Evolutionary conservation across 2,797 vertebrate species (phyloP).

Genomic region (Falco biarmicus): DNA sequence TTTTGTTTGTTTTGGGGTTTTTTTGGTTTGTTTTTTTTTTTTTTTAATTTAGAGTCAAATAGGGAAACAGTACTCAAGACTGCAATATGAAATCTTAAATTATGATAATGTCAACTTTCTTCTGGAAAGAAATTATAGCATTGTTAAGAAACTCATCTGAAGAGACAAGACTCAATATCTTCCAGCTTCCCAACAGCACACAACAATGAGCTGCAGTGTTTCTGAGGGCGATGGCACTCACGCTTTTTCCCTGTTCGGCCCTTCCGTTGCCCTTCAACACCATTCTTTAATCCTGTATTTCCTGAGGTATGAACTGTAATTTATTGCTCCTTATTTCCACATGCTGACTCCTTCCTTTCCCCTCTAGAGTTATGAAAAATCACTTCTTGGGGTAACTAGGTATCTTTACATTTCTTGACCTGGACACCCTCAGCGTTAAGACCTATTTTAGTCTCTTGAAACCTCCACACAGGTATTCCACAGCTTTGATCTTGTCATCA

Average conservation of each 20-base stretch:
- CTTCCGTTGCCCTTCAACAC: not conserved
- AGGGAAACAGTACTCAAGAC: not conserved
- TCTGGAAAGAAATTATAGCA: not conserved
- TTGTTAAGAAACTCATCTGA: not conserved
- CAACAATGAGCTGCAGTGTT: fast-evolving
- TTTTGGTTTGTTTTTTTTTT: too few species aligned
- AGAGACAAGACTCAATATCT: not conserved
- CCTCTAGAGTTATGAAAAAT: not conserved
- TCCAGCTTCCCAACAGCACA: not conserved
- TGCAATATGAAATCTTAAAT: not conserved
- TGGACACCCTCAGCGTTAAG: not conserved
- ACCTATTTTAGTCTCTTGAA: not conserved
- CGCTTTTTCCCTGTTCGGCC: not conserved
- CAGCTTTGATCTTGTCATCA: not conserved
- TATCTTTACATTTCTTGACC: not conserved
- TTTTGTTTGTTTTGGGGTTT: too few species aligned
- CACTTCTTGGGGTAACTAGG: not conserved
- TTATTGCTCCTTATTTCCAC: not conserved
- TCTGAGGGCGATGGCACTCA: not conserved
- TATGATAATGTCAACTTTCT: not conserved
- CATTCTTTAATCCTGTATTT: not conserved
- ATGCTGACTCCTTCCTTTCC: not conserved
- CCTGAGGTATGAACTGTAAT: not conserved
- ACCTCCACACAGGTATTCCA: not conserved
- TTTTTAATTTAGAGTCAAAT: not conserved